Percentiles rank a stretch among this genome's conserved stretches.
phyloP scores from a whole-genome alignment of 1,140 invertebrate species.

The Eciton burchellii region DNA sequence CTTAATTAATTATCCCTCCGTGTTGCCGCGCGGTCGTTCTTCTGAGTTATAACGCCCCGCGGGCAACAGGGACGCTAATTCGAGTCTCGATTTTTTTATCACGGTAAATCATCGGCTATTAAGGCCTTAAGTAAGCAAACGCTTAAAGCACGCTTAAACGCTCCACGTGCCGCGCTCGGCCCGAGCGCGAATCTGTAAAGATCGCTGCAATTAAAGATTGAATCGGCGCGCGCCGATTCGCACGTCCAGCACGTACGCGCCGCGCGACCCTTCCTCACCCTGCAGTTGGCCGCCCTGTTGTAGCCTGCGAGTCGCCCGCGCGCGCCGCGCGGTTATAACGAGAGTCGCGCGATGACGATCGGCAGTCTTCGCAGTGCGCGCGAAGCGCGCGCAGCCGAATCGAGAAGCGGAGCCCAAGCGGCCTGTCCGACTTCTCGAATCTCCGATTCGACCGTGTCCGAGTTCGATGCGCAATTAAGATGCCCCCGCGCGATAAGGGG shows the following conservation, averaged over 20 bases:
- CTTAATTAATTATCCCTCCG: slow-evolving; percentile 28
- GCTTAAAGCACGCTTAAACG: too few species aligned
- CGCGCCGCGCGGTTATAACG: too few species aligned
- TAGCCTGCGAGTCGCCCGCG: too few species aligned
- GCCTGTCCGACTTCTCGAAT: slow-evolving; percentile 19
- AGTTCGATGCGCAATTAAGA: slow-evolving; percentile 77
- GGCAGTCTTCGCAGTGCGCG: neutral
- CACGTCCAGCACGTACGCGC: neutral
- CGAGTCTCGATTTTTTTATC: neutral
- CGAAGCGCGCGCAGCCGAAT: neutral
- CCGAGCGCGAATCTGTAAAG: neutral
- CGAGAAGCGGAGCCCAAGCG: neutral
- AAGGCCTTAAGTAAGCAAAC: neutral
- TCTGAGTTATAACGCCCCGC: neutral
- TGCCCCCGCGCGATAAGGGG: slow-evolving; percentile 69
- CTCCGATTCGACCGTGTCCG: slow-evolving; percentile 26
- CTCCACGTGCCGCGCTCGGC: too few species aligned
- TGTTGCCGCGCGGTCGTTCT: neutral
- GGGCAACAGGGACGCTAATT: neutral
- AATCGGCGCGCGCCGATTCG: neutral
- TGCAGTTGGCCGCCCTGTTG: neutral
- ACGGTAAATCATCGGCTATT: neutral
- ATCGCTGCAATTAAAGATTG: neutral
- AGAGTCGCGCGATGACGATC: too few species aligned
- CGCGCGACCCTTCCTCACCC: neutral